Base-by-base conservation (phyloP, 2,797 vertebrate species). In the Arctocebus calabarensis region DNA sequence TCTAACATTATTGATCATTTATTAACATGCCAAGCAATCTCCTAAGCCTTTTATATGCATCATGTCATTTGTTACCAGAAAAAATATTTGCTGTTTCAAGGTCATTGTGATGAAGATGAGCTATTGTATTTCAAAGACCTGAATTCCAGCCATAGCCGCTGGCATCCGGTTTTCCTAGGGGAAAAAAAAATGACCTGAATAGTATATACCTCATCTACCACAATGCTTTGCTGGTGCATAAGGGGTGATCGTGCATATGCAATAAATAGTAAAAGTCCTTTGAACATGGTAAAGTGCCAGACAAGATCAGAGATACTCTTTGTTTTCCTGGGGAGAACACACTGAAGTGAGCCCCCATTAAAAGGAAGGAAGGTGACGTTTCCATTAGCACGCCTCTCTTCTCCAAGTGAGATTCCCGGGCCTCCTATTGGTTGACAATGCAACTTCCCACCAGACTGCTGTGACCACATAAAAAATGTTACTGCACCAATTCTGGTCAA, bases 101-200 rank as follows among this genome's bases (percentile, higher is more conserved):
- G 27, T 62, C 48, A 71, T n/a, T 32, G 29, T 71, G 43, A 61
- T 78, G 86, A 88, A 92, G 78, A 48, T 29, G 17, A 94, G 10
- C 37, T 25, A 23, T 55, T 32, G 3, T 16, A 40, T 11, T 91
- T 48, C 79, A 34, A 81, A 87, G 70, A 29, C 29, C 70, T 62
- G 8, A 62, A 59, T 66, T 37, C 59, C 45, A 57, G 74, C 14
- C 17, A 11, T 25, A 71, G 17, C 8, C n/a, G 0, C 43, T 48
- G 20, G 70, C 20, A 20, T 17, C 6, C 59, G 27, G 27, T 85
- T 87, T 62, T 34, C 32, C n/a, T 43, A 12, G 32, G 32, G 32
- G 3, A 0, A n/a, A 95, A n/a, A 82, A 32, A 82, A 59, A 34
- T 48, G 19, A 0, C 19, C 12, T 19, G 59, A 70, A 68, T 13